These are phyloP conservation scores for Pteruthius melanotis DNA, from an alignment of 2,113 vertebrate genomes.

Conservation along the genomic window DNA sequence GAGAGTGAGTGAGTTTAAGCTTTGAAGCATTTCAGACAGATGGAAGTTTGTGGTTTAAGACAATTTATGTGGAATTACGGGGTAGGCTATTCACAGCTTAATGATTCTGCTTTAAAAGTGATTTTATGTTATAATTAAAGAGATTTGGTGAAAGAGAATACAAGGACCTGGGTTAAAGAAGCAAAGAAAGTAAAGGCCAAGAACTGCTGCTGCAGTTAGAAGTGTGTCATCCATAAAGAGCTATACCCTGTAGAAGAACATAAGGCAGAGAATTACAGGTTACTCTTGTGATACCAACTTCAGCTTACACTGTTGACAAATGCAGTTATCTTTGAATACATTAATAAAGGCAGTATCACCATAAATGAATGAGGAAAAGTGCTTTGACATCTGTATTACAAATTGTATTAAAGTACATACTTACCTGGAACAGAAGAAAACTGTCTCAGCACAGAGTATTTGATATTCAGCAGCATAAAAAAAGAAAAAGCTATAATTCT, in stretches of 20 bases:
- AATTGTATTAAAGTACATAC: background rate
- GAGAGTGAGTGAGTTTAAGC: conserved; percentile 25
- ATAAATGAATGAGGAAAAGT: background rate
- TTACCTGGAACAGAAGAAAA: background rate
- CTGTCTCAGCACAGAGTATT: background rate
- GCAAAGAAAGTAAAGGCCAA: background rate
- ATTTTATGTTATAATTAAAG: conserved; percentile 38
- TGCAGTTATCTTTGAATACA: background rate
- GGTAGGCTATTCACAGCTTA: conserved; percentile 54
- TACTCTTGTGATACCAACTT: background rate
- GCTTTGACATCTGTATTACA: conserved; percentile 9
- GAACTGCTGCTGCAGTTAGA: background rate
- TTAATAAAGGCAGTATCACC: background rate
- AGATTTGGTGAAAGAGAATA: background rate
- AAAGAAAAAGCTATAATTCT: background rate
- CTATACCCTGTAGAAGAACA: background rate
- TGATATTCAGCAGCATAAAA: background rate
- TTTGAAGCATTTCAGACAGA: conserved; percentile 49
- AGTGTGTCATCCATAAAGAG: background rate
- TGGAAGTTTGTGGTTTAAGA: conserved; percentile 56
- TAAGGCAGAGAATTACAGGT: background rate
- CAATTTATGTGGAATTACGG: conserved; percentile 41
- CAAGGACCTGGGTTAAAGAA: background rate
- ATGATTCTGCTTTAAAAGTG: conserved; percentile 30
- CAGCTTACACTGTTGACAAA: background rate